Evolutionary conservation across 2,113 vertebrate genomes (phyloP), one percentile per base, ranked within the genome.

Genomic region (Plotosus lineatus): DNA sequence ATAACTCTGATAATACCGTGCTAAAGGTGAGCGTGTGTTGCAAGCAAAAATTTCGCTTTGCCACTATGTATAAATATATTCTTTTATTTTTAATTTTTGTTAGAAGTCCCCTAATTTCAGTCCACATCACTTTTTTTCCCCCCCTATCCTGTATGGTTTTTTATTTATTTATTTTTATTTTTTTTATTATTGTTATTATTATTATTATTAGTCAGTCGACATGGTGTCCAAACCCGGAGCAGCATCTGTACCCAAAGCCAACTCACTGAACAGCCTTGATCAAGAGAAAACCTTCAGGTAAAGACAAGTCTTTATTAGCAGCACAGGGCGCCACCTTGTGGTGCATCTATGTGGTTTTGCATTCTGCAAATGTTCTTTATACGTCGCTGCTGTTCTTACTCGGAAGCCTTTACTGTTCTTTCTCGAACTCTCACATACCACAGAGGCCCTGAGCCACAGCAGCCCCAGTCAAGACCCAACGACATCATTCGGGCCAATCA

Each of bases 271-370:
- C 88, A 96, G 95, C 63, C 94, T 96, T 83, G 98, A 98, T 75
- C 96, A 96, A 1, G 96, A 99, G 85, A 99, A 97, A 89, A 87
- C 93, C 2, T 97, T 94, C 88, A 96, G 96, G 97, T 99, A 92
- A 89, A 75, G 11, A 38, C 36, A 38, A 42, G n/a, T n/a, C n/a
- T n/a, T n/a, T n/a, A n/a, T n/a, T n/a, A n/a, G n/a, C n/a, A 9
- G 81, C 23, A 17, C 21, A 82, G 66, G 42, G 55, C 53, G 51
- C 71, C 66, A 53, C 21, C 44, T 81, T 31, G 21, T 85, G 85
- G 80, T 44, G 6, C 23, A 50, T 46, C 9, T 21, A 33, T 77
- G 21, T 44, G 3, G 9, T 26, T 51, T 9, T 74, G 51, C 33
- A 19, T 48, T 40, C 38, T 58, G 31, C 40, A n/a, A 7, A 33